phyloP scores from a whole-genome alignment of 2,888 invertebrate genomes.

The Pelosia muscerda region DNA sequence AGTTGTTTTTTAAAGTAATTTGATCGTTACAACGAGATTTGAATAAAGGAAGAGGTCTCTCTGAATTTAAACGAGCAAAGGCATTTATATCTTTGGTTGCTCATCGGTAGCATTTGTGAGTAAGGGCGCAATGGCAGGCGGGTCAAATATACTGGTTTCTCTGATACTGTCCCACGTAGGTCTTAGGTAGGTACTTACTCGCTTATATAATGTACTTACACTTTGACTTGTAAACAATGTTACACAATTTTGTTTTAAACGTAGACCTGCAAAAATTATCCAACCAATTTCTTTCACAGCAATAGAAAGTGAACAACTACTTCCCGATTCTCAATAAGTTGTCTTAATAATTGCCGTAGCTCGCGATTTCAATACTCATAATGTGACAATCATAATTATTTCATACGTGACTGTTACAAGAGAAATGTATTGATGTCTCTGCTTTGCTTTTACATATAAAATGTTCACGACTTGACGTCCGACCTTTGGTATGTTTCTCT shows the following conservation, averaged over 20 bases:
- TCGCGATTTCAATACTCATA: slow-evolving; percentile 18
- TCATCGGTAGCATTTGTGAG: slow-evolving; percentile 21
- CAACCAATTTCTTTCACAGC: slow-evolving; percentile 27
- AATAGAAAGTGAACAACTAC: slow-evolving; percentile 23
- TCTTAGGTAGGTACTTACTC: slow-evolving; percentile 20
- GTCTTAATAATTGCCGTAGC: slow-evolving; percentile 25
- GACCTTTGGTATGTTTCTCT: slow-evolving; percentile 43
- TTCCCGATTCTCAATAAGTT: slow-evolving; percentile 24
- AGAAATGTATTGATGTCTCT: slow-evolving; percentile 43
- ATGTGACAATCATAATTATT: slow-evolving; percentile 25
- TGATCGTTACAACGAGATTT: background rate
- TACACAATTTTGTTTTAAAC: slow-evolving; percentile 38
- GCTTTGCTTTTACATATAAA: slow-evolving; percentile 39
- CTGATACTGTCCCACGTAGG: slow-evolving; percentile 34
- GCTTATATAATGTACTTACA: slow-evolving; percentile 32
- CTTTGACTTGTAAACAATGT: slow-evolving; percentile 41
- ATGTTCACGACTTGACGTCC: slow-evolving; percentile 49
- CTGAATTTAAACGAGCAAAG: slow-evolving; percentile 6
- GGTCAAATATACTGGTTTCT: slow-evolving; percentile 58
- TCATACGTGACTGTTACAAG: slow-evolving; percentile 43
- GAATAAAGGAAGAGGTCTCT: background rate
- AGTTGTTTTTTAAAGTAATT: slow-evolving; percentile 3
- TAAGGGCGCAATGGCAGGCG: slow-evolving; percentile 44
- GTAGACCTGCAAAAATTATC: slow-evolving; percentile 32
- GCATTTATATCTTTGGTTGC: slow-evolving; percentile 16